These are phyloP conservation scores for Cirrhinus mrigala DNA, from an alignment of 2,797 vertebrate genomes.

Conservation along the genomic window DNA sequence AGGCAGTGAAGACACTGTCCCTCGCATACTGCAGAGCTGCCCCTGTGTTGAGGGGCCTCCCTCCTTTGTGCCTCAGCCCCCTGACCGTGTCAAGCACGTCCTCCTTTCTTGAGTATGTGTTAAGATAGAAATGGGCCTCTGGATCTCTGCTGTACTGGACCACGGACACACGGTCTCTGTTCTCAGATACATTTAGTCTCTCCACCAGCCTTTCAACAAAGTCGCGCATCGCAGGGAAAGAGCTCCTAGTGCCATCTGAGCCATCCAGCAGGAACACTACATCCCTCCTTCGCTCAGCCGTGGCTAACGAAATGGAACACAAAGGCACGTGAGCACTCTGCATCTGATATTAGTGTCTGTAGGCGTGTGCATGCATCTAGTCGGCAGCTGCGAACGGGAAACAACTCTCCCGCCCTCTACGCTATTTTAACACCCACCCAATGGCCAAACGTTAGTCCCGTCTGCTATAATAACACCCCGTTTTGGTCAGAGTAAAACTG, in stretches of 20 bases:
- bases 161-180: constrained; percentile 56
- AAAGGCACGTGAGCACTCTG: neutral
- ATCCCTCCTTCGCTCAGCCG: constrained; percentile 45
- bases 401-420: no score
- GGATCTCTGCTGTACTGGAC: constrained; percentile 62
- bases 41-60: constrained; percentile 56
- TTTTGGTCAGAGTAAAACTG: neutral
- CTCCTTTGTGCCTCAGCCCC: constrained; percentile 53
- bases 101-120: constrained; percentile 42
- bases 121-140: constrained; percentile 57
- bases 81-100: constrained; percentile 46
- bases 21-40: constrained; percentile 57
- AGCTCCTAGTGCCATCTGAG: constrained; percentile 60
- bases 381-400: neutral
- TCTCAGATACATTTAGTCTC: constrained; percentile 73
- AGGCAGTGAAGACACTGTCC: constrained; percentile 57
- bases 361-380: neutral
- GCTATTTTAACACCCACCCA: neutral
- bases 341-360: neutral
- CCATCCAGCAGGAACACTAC: constrained; percentile 63
- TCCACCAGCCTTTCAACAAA: constrained; percentile 76
- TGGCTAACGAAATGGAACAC: constrained; percentile 5
- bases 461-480: no score
- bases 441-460: no score
- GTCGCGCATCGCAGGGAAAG: constrained; percentile 71